Conservation (phyloP, 2,113 vertebrate species). For the Himantopus leucocephalus region DNA sequence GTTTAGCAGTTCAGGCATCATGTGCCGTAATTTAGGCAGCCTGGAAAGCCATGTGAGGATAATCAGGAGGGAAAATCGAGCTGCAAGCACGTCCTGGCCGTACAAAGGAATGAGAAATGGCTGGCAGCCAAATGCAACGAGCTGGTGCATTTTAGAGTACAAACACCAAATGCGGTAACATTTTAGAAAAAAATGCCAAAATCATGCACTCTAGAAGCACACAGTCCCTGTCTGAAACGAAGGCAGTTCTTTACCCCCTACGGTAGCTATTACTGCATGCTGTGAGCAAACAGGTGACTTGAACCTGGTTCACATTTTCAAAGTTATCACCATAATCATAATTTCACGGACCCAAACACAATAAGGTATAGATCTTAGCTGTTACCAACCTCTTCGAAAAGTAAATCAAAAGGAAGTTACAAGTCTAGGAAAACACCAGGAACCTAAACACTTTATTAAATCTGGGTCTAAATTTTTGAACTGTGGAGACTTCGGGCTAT, state of each 20-base stretch:
- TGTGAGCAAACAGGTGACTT: not conserved
- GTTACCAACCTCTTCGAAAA: not conserved
- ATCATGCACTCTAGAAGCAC: not conserved
- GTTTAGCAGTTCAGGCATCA: not conserved
- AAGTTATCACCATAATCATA: not conserved
- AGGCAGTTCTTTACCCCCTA: not conserved
- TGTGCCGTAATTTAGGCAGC: not conserved
- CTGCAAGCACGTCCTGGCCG: not conserved
- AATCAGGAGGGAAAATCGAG: not conserved
- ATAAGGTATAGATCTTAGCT: not conserved
- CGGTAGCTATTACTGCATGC: not conserved
- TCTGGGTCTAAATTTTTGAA: not conserved
- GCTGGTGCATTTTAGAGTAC: not conserved
- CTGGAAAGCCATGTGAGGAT: not conserved
- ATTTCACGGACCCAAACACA: not conserved
- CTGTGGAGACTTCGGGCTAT: not conserved
- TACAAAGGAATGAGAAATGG: not conserved
- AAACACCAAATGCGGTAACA: not conserved
- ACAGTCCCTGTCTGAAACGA: not conserved
- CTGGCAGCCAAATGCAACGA: not conserved
- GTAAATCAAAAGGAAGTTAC: not conserved
- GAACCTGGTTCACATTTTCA: not conserved
- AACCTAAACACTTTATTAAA: not conserved
- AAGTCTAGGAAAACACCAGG: not conserved
- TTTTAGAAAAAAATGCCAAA: not conserved